phyloP scores from a whole-genome alignment of 2,888 invertebrate genomes.

The Anarsia innoxiella region DNA sequence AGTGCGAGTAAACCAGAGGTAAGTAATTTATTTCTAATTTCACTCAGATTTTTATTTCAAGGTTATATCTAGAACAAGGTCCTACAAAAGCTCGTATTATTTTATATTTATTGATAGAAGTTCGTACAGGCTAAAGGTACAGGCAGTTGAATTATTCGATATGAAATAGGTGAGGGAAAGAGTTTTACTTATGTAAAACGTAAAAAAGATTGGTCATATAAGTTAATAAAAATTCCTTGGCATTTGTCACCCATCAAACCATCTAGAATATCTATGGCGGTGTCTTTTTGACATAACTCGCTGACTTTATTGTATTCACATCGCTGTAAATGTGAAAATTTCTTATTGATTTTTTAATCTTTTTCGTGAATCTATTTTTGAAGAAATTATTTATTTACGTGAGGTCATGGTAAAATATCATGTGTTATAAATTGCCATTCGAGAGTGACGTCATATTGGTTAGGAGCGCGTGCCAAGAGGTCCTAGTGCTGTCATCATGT shows the following conservation, averaged over 20 bases:
- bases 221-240: too few species aligned
- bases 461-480: conserved; percentile 40
- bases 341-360: conserved; percentile 64
- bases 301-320: conserved; percentile 47
- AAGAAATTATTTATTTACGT: conserved; percentile 67
- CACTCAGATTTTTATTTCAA: too few species aligned
- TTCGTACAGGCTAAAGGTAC: too few species aligned
- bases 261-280: conserved; percentile 24
- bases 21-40: too few species aligned
- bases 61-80: too few species aligned
- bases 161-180: too few species aligned
- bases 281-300: conserved; percentile 27
- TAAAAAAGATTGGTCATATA: too few species aligned
- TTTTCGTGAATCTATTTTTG: conserved; percentile 71
- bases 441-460: conserved; percentile 39
- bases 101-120: too few species aligned
- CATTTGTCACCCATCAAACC: neutral
- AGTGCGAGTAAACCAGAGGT: too few species aligned
- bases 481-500: conserved; percentile 58
- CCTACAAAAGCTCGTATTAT: too few species aligned
- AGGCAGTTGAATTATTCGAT: too few species aligned
- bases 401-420: conserved; percentile 64
- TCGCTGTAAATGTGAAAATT: conserved; percentile 57
- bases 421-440: conserved; percentile 58
- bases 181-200: too few species aligned